Evolutionary conservation across 1,140 invertebrate species (phyloP).

Genomic region (Panagrolaimus sp.): DNA sequence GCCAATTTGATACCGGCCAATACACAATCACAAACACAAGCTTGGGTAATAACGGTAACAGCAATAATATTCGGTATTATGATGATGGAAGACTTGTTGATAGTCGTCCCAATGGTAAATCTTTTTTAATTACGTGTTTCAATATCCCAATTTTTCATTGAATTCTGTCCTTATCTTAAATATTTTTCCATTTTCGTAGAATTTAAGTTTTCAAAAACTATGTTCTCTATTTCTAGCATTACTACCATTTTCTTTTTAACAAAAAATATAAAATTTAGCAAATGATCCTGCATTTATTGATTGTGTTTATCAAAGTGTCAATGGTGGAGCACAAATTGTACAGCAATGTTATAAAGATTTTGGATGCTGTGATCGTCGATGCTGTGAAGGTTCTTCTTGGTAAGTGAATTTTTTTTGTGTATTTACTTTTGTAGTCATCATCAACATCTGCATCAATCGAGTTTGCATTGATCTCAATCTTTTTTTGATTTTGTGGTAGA

Average conservation of each 20-base stretch:
- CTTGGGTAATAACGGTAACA: not conserved
- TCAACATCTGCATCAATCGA: too few species aligned
- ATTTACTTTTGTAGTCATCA: not conserved
- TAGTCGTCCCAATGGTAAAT: not conserved
- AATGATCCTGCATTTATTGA: slow-evolving; percentile 9
- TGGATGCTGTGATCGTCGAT: not conserved
- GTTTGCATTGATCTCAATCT: slow-evolving; percentile 1
- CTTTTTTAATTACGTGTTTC: not conserved
- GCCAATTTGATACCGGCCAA: slow-evolving; percentile 1
- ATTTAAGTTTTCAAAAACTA: too few species aligned
- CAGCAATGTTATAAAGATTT: not conserved
- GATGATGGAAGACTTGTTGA: not conserved
- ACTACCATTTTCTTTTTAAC: too few species aligned
- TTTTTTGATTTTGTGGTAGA: not conserved
- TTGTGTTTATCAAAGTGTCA: slow-evolving; percentile 1
- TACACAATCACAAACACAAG: not conserved
- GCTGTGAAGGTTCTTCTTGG: slow-evolving; percentile 5
- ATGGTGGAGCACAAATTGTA: slow-evolving; percentile 1
- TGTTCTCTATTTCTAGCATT: too few species aligned
- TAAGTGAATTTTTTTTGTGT: not conserved
- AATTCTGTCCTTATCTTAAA: too few species aligned
- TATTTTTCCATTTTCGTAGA: too few species aligned
- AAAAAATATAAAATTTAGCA: not conserved
- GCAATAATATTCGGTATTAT: not conserved
- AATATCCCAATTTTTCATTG: too few species aligned